Evolutionary conservation across 2,888 invertebrate genomes (phyloP).

Genomic region (Amphimallon solstitiale): DNA sequence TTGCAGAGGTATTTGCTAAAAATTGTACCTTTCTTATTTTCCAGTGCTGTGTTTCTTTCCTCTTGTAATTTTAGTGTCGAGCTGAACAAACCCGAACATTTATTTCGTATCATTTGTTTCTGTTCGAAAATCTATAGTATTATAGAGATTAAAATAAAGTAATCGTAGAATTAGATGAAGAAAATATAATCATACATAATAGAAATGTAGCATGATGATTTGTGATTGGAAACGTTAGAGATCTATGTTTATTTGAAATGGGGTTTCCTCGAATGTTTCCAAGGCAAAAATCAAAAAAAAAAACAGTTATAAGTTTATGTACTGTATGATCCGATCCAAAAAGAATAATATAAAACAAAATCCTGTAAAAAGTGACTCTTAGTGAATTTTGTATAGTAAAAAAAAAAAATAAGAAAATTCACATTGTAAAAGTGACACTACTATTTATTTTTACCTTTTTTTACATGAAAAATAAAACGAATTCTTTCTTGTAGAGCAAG

Average conservation of each 20-base stretch:
- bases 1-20: slow-evolving; percentile 8
- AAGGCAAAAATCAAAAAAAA: slow-evolving; percentile 19
- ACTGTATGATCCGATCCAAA: slow-evolving; percentile 54
- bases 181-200: slow-evolving; percentile 40
- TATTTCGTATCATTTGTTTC: not conserved
- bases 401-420: slow-evolving; percentile 17
- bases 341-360: slow-evolving; percentile 37
- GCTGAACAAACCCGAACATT: not conserved
- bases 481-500: too few relatives aligned
- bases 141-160: slow-evolving; percentile 35
- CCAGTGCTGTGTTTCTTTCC: not conserved
- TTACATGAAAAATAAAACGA: too few relatives aligned
- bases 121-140: slow-evolving; percentile 27
- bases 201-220: slow-evolving; percentile 31
- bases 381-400: slow-evolving; percentile 41
- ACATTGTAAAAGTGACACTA: not conserved
- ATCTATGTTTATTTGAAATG: not conserved
- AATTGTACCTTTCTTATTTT: slow-evolving; percentile 7
- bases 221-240: not conserved
- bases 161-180: slow-evolving; percentile 35
- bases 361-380: slow-evolving; percentile 42
- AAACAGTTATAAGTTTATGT: slow-evolving; percentile 49
- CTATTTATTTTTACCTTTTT: too few relatives aligned
- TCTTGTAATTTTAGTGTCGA: not conserved
- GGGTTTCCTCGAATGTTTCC: not conserved